Base-by-base conservation (phyloP, 1,140 invertebrate genomes). In the Halictus rubicundus region DNA sequence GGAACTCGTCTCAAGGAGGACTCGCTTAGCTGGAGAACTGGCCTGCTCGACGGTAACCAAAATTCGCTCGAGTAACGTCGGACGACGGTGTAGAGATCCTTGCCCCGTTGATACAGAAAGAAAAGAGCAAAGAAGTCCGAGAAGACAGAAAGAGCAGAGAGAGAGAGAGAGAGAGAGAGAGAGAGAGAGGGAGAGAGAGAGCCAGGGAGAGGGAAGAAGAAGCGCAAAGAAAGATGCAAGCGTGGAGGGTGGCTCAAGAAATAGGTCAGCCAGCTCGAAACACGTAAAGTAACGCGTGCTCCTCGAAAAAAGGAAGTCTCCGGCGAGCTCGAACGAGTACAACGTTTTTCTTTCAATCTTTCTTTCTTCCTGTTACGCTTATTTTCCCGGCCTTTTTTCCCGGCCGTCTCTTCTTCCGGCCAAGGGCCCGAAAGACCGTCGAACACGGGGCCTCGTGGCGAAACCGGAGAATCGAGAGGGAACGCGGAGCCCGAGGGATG, bases 251-350 rank as follows among this genome's bases (percentile, higher is more conserved):
- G 49, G 16, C 46, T 2, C 0, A n/a, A 12, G 46, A 68, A 68
- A 68, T 25, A 54, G 66, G 66, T 68, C 46, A 68, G 46, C 49
- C 19, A 54, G 66, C 23, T 46, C 23, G 39, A 66, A 46, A 66
- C 64, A 46, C 69, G 60, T 37, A 63, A 52, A 63, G 60, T 37
- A 37, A 63, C 60, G n/a, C n/a, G 23, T 39, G 39, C 42, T 19
- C 19, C 14, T 27, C 4, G 10, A 25, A 61, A 32, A 6, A 21
- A 46, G 23, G 52, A 25, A 39, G 32, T 21, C 49, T 14, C 37
- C 1, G 37, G 37, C 2, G n/a, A 16, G 14, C 1, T 16, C 49
- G 49, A 54, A 21, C 16, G 21, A 21, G 19, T 5, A 7, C 16
- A 21, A 4, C 54, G 54, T n/a, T 21, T 16, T 5, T 52, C 49